Conservation (phyloP, 2,797 vertebrate genomes). For the Cryptoblepharus egeriae region DNA sequence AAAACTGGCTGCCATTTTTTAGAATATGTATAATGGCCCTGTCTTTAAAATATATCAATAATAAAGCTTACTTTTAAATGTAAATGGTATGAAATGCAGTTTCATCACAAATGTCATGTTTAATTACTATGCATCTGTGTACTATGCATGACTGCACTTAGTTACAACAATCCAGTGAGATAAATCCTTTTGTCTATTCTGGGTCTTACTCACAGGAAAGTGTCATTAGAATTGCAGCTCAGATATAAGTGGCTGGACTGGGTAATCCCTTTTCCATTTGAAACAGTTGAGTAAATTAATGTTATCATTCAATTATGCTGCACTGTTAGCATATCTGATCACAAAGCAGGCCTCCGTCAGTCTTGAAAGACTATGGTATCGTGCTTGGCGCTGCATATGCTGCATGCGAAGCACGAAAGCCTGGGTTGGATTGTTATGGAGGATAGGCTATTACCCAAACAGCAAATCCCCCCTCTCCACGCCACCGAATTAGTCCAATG, state of each 20-base stretch:
- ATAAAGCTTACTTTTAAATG: background rate
- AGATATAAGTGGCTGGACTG: background rate
- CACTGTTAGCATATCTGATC: background rate
- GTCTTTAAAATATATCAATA: background rate
- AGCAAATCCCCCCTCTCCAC: no score
- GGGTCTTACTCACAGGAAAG: no score
- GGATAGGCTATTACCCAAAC: no score
- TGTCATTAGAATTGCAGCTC: background rate
- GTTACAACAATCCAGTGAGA: conserved; percentile 36
- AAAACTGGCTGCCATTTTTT: background rate
- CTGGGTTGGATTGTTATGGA: no score
- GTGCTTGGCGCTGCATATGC: no score
- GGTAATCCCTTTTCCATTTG: conserved; percentile 8
- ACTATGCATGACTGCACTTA: conserved; percentile 30
- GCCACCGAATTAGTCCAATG: no score
- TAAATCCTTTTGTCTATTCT: no score
- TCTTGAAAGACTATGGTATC: no score
- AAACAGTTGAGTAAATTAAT: conserved; percentile 25
- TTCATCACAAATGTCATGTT: conserved; percentile 18
- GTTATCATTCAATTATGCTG: background rate
- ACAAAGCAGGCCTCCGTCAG: no score
- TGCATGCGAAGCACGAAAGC: no score
- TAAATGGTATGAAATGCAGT: conserved; percentile 33
- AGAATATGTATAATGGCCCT: background rate
- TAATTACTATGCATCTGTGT: conserved; percentile 32